phyloP scores from a whole-genome alignment of 2,888 invertebrate species.

The Cataglyphis livida region DNA sequence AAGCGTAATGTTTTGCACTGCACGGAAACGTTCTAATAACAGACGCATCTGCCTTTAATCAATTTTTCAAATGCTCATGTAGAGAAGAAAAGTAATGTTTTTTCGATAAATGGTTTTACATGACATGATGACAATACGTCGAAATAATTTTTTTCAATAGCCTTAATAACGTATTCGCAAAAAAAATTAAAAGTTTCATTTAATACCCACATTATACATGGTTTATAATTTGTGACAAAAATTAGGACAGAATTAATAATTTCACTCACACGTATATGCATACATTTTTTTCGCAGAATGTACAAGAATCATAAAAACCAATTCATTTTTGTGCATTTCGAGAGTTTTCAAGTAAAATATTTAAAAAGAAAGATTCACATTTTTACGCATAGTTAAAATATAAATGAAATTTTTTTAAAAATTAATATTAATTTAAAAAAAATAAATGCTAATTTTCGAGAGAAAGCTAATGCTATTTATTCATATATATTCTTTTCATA shows the following conservation, averaged over 20 bases:
- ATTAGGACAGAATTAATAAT: not conserved
- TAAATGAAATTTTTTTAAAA: not conserved
- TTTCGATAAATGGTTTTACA: not conserved
- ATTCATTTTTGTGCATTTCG: not conserved
- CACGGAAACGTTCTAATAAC: slow-evolving; percentile 12
- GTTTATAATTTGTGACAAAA: not conserved
- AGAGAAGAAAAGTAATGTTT: not conserved
- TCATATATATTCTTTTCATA: not conserved
- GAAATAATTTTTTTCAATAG: not conserved
- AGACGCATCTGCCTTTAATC: slow-evolving; percentile 20
- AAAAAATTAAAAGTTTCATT: not conserved
- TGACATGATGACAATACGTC: not conserved
- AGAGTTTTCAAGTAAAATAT: not conserved
- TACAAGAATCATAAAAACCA: not conserved
- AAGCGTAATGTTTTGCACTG: slow-evolving; percentile 18
- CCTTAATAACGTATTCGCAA: not conserved
- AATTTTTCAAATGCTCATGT: not conserved
- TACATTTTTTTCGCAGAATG: not conserved
- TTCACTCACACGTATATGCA: not conserved
- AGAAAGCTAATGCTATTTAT: not conserved
- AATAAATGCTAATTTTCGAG: not conserved
- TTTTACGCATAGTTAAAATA: not conserved
- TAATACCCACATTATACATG: not conserved
- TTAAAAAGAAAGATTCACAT: not conserved
- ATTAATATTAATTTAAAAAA: not conserved